Conservation (phyloP, 1,140 invertebrate genomes). For the Tetranychus cinnabarinus region DNA sequence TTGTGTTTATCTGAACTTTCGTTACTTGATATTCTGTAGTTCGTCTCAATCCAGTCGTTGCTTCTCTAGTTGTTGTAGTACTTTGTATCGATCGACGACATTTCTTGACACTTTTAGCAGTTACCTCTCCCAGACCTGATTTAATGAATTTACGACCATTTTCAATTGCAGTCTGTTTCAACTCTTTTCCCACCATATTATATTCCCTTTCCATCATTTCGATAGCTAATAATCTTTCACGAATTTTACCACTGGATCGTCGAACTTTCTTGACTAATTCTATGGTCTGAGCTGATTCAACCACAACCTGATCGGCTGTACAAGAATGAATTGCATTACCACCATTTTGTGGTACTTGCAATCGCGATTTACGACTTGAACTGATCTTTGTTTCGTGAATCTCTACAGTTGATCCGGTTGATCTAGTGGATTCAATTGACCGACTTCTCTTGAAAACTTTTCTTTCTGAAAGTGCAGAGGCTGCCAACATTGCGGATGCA, state of each 20-base stretch:
- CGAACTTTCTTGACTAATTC: neutral
- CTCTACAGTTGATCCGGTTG: neutral
- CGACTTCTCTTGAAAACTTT: neutral
- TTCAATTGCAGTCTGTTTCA: neutral
- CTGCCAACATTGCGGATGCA: conserved; percentile 68
- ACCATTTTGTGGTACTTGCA: neutral
- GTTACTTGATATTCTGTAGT: conserved; percentile 7
- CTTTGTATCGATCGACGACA: too few species aligned
- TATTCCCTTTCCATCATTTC: neutral
- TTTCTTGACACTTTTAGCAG: neutral
- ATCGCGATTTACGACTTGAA: neutral
- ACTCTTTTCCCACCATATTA: neutral
- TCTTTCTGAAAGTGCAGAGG: conserved; percentile 52
- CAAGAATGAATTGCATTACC: neutral
- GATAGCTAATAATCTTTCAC: conserved; percentile 1
- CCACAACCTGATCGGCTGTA: neutral
- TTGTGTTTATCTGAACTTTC: conserved; percentile 12
- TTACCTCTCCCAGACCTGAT: neutral
- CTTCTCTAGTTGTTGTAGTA: neutral
- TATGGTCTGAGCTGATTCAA: neutral
- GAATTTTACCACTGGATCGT: conserved; percentile 1
- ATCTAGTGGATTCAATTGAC: neutral
- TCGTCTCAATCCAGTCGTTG: neutral
- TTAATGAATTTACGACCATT: neutral
- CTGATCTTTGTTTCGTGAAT: neutral